Conservation (phyloP, 2,888 invertebrate species). For the Sesia bembeciformis region DNA sequence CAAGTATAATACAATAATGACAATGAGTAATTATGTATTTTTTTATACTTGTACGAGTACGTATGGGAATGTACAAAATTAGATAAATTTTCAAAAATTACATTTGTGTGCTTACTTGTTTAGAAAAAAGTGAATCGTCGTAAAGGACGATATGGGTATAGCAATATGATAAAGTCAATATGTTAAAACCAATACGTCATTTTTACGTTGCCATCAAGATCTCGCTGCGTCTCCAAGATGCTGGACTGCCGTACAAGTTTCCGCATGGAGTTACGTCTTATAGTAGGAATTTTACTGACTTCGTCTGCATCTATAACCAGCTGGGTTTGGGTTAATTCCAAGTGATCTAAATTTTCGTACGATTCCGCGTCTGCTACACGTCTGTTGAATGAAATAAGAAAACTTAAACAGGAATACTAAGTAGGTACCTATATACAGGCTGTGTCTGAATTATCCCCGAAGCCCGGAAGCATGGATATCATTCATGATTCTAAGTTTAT, state of each 20-base stretch:
- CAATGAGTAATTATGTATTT: too few species aligned
- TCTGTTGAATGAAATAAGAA: constrained; percentile 40
- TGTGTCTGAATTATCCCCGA: too few species aligned
- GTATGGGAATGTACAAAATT: too few species aligned
- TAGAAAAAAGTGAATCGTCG: neutral
- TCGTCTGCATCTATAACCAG: constrained; percentile 38
- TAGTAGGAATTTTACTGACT: constrained; percentile 26
- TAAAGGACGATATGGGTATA: neutral
- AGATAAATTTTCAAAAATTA: neutral
- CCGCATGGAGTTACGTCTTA: constrained; percentile 75
- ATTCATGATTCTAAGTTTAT: too few species aligned
- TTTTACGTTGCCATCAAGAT: constrained; percentile 85
- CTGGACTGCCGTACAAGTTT: constrained; percentile 85
- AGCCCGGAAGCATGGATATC: too few species aligned
- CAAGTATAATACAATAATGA: too few species aligned
- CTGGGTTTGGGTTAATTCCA: constrained; percentile 58
- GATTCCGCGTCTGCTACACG: constrained; percentile 73
- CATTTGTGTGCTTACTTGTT: neutral
- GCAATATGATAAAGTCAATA: neutral
- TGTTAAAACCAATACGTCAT: constrained; percentile 90
- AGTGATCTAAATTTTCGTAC: constrained; percentile 82
- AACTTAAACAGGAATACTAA: neutral
- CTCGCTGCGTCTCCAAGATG: constrained; percentile 86
- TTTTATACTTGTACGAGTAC: too few species aligned
- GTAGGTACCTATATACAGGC: neutral